Evolutionary conservation across 1,140 invertebrate genomes (phyloP).

Genomic region (Euwallacea fornicatus): DNA sequence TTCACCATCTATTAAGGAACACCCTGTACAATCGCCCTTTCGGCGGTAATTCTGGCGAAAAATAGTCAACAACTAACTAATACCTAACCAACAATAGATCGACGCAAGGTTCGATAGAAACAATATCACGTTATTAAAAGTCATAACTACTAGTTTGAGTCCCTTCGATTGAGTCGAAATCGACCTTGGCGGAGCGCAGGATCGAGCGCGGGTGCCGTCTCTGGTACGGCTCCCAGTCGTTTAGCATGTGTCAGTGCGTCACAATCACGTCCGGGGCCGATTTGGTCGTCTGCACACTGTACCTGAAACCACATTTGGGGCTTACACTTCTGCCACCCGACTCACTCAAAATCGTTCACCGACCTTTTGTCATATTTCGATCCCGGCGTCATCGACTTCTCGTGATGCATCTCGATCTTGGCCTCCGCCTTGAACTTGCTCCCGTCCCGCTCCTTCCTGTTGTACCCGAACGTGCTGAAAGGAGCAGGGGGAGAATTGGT

Average conservation of each 20-base stretch:
- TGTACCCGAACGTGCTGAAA: constrained; percentile 53
- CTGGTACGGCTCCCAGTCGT: constrained; percentile 62
- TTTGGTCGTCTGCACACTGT: constrained; percentile 77
- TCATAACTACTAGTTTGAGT: constrained; percentile 38
- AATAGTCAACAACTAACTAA: no score
- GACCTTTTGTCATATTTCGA: constrained; percentile 34
- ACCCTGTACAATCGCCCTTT: no score
- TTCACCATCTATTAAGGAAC: no score
- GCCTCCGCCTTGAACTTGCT: constrained; percentile 64
- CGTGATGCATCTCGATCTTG: constrained; percentile 62
- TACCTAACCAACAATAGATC: neutral
- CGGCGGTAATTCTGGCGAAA: no score
- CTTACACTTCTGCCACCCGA: neutral
- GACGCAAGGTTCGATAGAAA: neutral
- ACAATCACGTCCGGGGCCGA: constrained; percentile 86
- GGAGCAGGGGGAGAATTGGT: constrained; percentile 53
- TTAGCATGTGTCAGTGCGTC: constrained; percentile 70
- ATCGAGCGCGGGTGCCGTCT: constrained; percentile 55
- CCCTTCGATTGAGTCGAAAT: constrained; percentile 31
- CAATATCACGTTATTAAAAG: constrained; percentile 3
- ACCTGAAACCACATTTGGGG: constrained; percentile 43
- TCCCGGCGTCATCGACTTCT: constrained; percentile 29
- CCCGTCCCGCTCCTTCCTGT: constrained; percentile 52
- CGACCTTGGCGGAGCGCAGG: constrained; percentile 1
- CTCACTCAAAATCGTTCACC: neutral